Conservation (phyloP, 2,113 vertebrate species). For the Agapornis roseicollis region DNA sequence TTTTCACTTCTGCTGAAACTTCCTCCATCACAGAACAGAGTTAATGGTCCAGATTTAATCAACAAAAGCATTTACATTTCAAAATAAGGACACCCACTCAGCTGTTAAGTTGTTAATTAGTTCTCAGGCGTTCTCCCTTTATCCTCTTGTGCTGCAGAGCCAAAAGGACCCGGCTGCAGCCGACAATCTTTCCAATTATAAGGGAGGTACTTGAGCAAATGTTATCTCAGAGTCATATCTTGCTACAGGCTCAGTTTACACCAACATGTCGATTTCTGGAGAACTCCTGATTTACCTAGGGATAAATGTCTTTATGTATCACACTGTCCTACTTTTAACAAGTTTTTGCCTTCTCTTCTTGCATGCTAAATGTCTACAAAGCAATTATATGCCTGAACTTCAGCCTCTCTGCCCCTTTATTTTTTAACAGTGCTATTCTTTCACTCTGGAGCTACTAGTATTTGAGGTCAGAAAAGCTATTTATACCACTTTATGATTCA, state of each 20-base stretch:
- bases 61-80: conserved; percentile 50
- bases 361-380: not conserved
- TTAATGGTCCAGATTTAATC: conserved; percentile 38
- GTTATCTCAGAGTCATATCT: not conserved
- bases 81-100: conserved; percentile 36
- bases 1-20: conserved; percentile 27
- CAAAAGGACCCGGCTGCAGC: not conserved
- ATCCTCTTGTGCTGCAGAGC: not conserved
- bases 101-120: conserved; percentile 32
- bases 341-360: not conserved
- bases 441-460: not conserved
- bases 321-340: not conserved
- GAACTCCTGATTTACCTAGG: not conserved
- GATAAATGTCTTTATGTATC: not conserved
- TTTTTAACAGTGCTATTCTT: not conserved
- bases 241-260: not conserved
- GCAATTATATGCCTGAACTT: not conserved
- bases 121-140: not conserved
- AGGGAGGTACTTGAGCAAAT: not conserved
- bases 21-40: not conserved
- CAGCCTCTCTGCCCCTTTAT: not conserved
- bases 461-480: not conserved
- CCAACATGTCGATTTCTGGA: not conserved
- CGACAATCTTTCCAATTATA: not conserved
- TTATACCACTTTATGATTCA: not conserved